Evolutionary conservation across 2,797 vertebrate genomes (phyloP).

Genomic region (Lepus oiostolus): DNA sequence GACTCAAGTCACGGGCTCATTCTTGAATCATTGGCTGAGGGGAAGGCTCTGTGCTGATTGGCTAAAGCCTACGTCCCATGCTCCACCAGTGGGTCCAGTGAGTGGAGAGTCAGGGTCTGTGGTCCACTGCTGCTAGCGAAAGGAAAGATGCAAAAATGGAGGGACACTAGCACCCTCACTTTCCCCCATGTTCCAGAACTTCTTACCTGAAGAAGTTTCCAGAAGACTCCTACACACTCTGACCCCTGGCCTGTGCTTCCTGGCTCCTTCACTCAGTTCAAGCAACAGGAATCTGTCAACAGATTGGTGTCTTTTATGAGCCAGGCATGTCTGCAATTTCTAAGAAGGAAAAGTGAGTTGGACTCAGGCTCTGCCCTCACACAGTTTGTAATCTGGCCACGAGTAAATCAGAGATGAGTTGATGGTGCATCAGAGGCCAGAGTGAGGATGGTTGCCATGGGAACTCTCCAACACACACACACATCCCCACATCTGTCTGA

Average conservation of each 20-base stretch:
- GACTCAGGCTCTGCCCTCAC: not conserved
- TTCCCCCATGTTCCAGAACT: not conserved
- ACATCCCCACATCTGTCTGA: not conserved
- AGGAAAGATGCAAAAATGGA: not conserved
- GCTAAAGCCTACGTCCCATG: not conserved
- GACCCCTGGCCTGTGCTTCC: too few species aligned
- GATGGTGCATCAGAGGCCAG: not conserved
- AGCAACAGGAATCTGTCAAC: not conserved
- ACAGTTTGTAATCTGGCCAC: not conserved
- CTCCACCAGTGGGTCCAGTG: not conserved
- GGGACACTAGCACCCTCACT: too few species aligned
- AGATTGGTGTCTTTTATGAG: not conserved
- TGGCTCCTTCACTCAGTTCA: not conserved
- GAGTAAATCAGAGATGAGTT: not conserved
- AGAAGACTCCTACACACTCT: not conserved
- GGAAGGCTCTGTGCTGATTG: not conserved
- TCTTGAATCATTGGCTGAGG: not conserved
- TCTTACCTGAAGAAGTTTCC: not conserved
- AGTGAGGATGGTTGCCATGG: slow-evolving; percentile 29
- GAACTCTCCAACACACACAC: not conserved
- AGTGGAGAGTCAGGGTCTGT: not conserved
- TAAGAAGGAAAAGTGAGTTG: not conserved
- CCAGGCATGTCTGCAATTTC: not conserved
- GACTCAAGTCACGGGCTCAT: not conserved
- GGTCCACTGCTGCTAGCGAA: not conserved